Base-by-base conservation (phyloP, 2,888 invertebrate genomes). In the Celastrina argiolus region DNA sequence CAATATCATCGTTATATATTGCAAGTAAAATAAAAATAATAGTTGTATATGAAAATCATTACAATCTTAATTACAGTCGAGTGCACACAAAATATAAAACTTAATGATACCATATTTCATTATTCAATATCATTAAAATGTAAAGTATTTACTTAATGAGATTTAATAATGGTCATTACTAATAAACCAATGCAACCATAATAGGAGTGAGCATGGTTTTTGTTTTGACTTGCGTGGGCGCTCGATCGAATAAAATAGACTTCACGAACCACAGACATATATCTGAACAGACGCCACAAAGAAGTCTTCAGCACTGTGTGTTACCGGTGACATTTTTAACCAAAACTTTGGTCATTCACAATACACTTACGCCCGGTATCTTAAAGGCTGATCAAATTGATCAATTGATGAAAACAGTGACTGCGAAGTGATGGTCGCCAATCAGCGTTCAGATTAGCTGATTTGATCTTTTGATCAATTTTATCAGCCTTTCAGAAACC, bases 181-280 rank as follows among this genome's bases (percentile, higher is more conserved):
- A 58, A 59, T 65, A 65, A 66, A 56, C 64, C 45, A 65, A 42
- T 63, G 59, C 14, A 12, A 51, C 34, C 45, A 36, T 61, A 64
- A 66, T 61, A 59, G 42, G 58, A 65, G 45, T 63, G 64, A 68
- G 22, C 66, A 56, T 22, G 56, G 26, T 64, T 70, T 72, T 69
- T 69, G 69, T 73, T 73, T 70, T 68, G 45, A 66, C 67, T 65
- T 61, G 80, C 79, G 85, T 85, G 81, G 87, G 87, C 77, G 87
- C 78, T 75, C 78, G 78, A 81, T 82, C 73, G 73, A 78, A 80
- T 79, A 77, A 81, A 83, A 81, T 79, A 75, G 76, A 74, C 78
- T 77, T 75, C 78, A 76, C 76, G 76, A 78, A 80, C 51, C 22
- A 26, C 22, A 51, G 51, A 51, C 2, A 22, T 22, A 26, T 12